These are phyloP conservation scores for Spea multiplicata DNA, from an alignment of 2,113 vertebrate genomes.

Conservation along the genomic window DNA sequence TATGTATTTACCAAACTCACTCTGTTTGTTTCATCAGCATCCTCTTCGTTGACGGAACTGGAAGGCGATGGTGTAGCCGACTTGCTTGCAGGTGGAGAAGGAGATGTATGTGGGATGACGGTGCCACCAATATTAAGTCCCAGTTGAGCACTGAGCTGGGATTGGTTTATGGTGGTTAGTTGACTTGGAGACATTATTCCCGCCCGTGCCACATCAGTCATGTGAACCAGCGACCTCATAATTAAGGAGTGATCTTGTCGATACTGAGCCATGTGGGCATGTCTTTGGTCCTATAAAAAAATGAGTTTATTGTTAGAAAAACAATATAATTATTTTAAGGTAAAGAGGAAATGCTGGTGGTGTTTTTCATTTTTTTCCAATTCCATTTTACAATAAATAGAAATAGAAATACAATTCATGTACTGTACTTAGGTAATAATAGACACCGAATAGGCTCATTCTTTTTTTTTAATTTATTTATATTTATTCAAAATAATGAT, in stretches of 20 bases:
- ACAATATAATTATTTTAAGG: no score
- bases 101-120: slow-evolving; percentile 88
- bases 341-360: no score
- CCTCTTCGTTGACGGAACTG: slow-evolving; percentile 97
- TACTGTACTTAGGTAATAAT: no score
- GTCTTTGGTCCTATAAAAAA: slow-evolving; percentile 58
- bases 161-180: slow-evolving; percentile 97
- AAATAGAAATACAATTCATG: no score
- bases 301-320: no score
- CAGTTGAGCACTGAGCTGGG: slow-evolving; percentile 90
- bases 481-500: no score
- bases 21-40: slow-evolving; percentile 85
- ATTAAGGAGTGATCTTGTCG: slow-evolving; percentile 87
- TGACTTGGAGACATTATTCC: slow-evolving; percentile 86
- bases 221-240: slow-evolving; percentile 93
- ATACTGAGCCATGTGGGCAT: slow-evolving; percentile 83
- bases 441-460: no score
- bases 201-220: slow-evolving; percentile 80
- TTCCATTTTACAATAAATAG: no score
- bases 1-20: slow-evolving; percentile 63
- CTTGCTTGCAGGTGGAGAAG: slow-evolving; percentile 95
- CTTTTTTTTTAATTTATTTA: no score
- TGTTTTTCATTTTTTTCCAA: no score
- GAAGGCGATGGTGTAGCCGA: slow-evolving; percentile 97
- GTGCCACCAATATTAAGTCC: slow-evolving; percentile 86